phyloP scores from a whole-genome alignment of 1,140 invertebrate genomes.

The Calycopis cecrops region DNA sequence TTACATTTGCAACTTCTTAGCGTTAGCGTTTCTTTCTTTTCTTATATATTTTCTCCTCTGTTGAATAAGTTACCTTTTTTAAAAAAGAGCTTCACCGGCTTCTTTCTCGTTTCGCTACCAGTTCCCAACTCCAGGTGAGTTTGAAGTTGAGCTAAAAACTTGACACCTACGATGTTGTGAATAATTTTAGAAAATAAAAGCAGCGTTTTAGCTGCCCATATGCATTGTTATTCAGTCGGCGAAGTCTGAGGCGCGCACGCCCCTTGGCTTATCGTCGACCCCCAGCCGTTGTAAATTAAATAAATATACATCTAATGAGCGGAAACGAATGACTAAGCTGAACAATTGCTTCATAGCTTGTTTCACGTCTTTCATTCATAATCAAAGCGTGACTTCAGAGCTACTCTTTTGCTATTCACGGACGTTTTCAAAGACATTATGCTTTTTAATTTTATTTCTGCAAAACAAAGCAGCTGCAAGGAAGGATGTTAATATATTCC shows the following conservation, averaged over 20 bases:
- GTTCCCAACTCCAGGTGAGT: background rate
- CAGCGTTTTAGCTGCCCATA: slow-evolving; percentile 51
- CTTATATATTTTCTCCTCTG: slow-evolving; percentile 32
- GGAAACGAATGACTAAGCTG: slow-evolving; percentile 64
- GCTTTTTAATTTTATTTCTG: slow-evolving; percentile 22
- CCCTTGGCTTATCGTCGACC: slow-evolving; percentile 63
- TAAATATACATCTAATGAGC: slow-evolving; percentile 73
- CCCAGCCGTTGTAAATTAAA: slow-evolving; percentile 72
- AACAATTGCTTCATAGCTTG: slow-evolving; percentile 60
- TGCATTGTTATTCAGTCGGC: slow-evolving; percentile 69
- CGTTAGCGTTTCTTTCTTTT: slow-evolving; percentile 29
- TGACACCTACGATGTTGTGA: slow-evolving; percentile 17
- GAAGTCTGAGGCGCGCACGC: slow-evolving; percentile 60
- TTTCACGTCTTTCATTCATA: slow-evolving; percentile 25
- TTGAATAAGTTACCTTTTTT: slow-evolving; percentile 38
- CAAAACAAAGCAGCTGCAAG: slow-evolving; percentile 14
- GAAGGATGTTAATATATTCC: slow-evolving; percentile 20
- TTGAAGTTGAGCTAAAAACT: too few species aligned
- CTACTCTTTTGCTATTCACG: slow-evolving; percentile 12
- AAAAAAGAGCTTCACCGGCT: background rate
- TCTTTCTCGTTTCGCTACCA: background rate
- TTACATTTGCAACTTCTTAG: slow-evolving; percentile 34
- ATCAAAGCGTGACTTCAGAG: background rate
- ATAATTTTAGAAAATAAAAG: slow-evolving; percentile 40
- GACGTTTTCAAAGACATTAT: slow-evolving; percentile 19